These are phyloP conservation scores for Drosophila algonquin DNA, from an alignment of 2,888 invertebrate genomes.

Conservation along the genomic window DNA sequence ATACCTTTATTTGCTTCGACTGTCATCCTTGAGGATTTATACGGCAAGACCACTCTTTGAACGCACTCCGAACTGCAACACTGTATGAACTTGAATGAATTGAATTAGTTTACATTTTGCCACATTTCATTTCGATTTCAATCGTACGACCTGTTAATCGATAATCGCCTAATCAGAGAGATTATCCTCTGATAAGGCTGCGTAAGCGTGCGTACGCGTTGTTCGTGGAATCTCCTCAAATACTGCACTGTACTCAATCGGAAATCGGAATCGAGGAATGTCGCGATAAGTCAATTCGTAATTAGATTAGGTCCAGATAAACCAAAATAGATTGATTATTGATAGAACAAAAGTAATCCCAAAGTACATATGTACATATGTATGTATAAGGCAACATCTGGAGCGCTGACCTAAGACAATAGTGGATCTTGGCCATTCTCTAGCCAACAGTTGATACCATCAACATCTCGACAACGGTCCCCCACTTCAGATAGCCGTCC, in stretches of 20 bases:
- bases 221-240: background rate
- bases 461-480: too few species aligned
- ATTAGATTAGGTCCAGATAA: background rate
- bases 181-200: slow-evolving; percentile 27
- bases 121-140: slow-evolving; percentile 16
- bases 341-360: too few species aligned
- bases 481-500: background rate
- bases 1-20: slow-evolving; percentile 32
- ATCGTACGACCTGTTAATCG: slow-evolving; percentile 21
- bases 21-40: slow-evolving; percentile 1
- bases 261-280: background rate
- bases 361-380: too few species aligned
- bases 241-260: background rate
- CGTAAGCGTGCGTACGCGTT: slow-evolving; percentile 3
- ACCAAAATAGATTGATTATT: background rate
- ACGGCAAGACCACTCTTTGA: background rate
- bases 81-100: slow-evolving; percentile 19
- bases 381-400: too few species aligned
- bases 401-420: background rate
- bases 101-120: background rate
- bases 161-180: slow-evolving; percentile 18
- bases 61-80: background rate
- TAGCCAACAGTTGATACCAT: background rate
- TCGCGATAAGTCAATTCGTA: slow-evolving; percentile 3
- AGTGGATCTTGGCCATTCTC: background rate